phyloP scores from a whole-genome alignment of 2,888 invertebrate genomes.

The Andrena bicolor region DNA sequence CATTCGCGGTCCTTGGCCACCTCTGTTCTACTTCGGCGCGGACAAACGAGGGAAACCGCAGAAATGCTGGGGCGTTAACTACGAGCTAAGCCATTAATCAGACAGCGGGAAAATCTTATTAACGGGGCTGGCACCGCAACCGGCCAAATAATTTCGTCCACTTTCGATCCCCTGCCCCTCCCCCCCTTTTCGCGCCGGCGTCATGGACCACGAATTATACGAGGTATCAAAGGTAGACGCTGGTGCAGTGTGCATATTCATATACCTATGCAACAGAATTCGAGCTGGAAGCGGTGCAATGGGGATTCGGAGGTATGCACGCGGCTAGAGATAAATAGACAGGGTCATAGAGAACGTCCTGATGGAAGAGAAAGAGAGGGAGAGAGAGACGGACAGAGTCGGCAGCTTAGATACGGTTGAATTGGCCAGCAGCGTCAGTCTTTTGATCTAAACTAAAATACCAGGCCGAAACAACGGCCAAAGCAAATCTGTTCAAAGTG shows the following conservation, averaged over 20 bases:
- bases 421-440: slow-evolving; percentile 81
- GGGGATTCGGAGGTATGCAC: slow-evolving; percentile 30
- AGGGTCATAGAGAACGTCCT: slow-evolving; percentile 9
- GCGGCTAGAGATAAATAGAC: slow-evolving; percentile 42
- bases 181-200: not conserved
- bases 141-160: slow-evolving; percentile 15
- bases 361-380: slow-evolving; percentile 39
- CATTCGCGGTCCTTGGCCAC: no score
- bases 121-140: not conserved
- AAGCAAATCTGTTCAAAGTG: slow-evolving; percentile 84
- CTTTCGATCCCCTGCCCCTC: slow-evolving; percentile 20
- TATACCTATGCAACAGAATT: slow-evolving; percentile 45
- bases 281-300: slow-evolving; percentile 17
- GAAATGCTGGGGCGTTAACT: slow-evolving; percentile 2
- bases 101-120: slow-evolving; percentile 15
- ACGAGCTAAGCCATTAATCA: slow-evolving; percentile 12
- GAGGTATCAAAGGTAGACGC: slow-evolving; percentile 37
- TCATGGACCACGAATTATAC: slow-evolving; percentile 24
- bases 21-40: not conserved
- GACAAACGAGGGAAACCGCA: not conserved
- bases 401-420: slow-evolving; percentile 81
- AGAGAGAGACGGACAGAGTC: slow-evolving; percentile 43
- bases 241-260: slow-evolving; percentile 48
- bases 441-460: slow-evolving; percentile 85
- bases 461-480: slow-evolving; percentile 84